Evolutionary conservation across 2,797 vertebrate species (phyloP).

Genomic region (Nannoperca obscura): DNA sequence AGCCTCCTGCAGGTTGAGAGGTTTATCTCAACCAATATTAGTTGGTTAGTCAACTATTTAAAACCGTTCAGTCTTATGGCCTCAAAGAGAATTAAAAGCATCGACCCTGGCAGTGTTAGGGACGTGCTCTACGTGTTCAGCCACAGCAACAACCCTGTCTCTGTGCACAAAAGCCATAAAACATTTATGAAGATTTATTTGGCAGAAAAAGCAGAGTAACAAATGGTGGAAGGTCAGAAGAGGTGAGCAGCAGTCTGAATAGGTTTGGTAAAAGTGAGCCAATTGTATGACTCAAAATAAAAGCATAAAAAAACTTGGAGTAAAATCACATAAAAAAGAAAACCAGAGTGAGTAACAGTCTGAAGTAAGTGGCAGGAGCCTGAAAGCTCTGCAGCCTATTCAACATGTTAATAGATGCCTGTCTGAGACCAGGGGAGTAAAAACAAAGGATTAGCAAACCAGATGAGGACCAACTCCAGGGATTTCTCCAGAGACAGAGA

Average conservation of each 20-base stretch:
- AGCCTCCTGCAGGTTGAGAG: slow-evolving; percentile 23
- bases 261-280: slow-evolving; percentile 24
- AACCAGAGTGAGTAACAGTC: slow-evolving; percentile 5
- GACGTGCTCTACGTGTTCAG: not conserved
- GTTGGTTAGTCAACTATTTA: not conserved
- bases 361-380: slow-evolving; percentile 11
- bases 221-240: slow-evolving; percentile 35
- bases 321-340: not conserved
- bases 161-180: slow-evolving; percentile 22
- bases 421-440: slow-evolving; percentile 37
- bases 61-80: slow-evolving; percentile 25
- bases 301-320: not conserved
- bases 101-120: slow-evolving; percentile 9
- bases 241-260: slow-evolving; percentile 38
- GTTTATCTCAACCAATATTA: slow-evolving; percentile 34
- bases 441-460: slow-evolving; percentile 66
- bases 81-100: slow-evolving; percentile 17
- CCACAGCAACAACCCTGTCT: not conserved
- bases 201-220: slow-evolving; percentile 27
- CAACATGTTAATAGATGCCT: slow-evolving; percentile 54
- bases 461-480: slow-evolving; percentile 61
- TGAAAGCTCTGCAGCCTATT: slow-evolving; percentile 37
- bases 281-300: slow-evolving; percentile 1
- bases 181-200: slow-evolving; percentile 49
- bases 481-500: slow-evolving; percentile 68